Evolutionary conservation across 2,113 vertebrate genomes (phyloP), one percentile per base, ranked within the genome.

Genomic region (Oxyura jamaicensis): DNA sequence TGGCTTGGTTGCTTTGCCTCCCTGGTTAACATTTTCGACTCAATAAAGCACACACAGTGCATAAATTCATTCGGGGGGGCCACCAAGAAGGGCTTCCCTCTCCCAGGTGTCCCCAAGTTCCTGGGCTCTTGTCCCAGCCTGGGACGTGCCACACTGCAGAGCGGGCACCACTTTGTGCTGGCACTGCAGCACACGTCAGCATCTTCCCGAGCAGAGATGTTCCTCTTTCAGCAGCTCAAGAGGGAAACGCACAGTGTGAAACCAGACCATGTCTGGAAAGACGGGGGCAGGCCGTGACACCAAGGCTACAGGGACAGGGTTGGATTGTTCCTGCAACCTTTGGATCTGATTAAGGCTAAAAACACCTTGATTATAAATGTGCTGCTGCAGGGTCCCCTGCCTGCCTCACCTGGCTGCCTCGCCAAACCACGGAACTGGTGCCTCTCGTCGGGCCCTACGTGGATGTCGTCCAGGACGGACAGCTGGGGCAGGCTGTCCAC

Each of bases 401-500:
- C 22, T 39, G 22, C 16, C 25, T 98, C 94, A 99, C 99, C 98
- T 16, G 74, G 95, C 13, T 96, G 97, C 39, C 41, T 31, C 0
- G 97, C 95, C 91, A 99, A 80, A 19, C 98, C 98, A 0, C 39
- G 92, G 94, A 98, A 99, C 29, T 44, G 55, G 55, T 95, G 92
- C 83, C 97, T 98, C 92, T 99, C 98, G 0, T 97, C 97, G 3
- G 98, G 92, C 1, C 95, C 82, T 93, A 99, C 93, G 20, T 90
- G 90, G 56, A 96, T 66, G 52, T 98, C 96, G 2, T 99, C 99
- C 1, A 99, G 96, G 80, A 96, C 53, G 2, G 63, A 97, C 48
- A 99, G 98, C 52, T 33, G 85, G 11, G 96, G 91, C 90, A 99
- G 97, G 86, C 97, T 97, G 96, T 99, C 99, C 42, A 99, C 65